These are phyloP conservation scores for Aphis gossypii DNA, from an alignment of 1,140 invertebrate genomes.

Conservation along the genomic window DNA sequence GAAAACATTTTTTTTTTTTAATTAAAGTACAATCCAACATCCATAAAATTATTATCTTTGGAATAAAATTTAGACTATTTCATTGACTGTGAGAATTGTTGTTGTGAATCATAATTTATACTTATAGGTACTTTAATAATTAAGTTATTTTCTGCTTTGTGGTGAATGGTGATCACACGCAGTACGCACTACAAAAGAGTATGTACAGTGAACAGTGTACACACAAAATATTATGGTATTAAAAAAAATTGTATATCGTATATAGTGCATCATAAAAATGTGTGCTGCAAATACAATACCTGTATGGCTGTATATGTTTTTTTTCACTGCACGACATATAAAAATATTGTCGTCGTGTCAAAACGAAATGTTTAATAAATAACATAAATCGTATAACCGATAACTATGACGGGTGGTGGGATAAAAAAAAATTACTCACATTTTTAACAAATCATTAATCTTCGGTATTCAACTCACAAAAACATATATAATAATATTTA, in stretches of 20 bases:
- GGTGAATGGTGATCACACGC: background rate
- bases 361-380: background rate
- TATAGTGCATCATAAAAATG: background rate
- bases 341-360: slow-evolving; percentile 29
- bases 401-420: background rate
- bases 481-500: background rate
- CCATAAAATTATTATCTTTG: background rate
- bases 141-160: background rate
- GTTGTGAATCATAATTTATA: background rate
- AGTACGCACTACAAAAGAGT: background rate
- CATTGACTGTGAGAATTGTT: too few species aligned
- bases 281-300: background rate
- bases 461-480: background rate
- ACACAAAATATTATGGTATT: background rate
- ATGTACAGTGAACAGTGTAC: background rate
- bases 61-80: background rate
- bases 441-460: slow-evolving; percentile 30
- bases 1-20: too few species aligned
- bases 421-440: background rate
- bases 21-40: background rate
- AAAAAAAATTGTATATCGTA: background rate
- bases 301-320: background rate
- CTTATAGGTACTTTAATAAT: background rate
- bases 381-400: background rate
- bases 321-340: background rate